Evolutionary conservation across 2,888 invertebrate species (phyloP).

Genomic region (Steinernema hermaphroditum): DNA sequence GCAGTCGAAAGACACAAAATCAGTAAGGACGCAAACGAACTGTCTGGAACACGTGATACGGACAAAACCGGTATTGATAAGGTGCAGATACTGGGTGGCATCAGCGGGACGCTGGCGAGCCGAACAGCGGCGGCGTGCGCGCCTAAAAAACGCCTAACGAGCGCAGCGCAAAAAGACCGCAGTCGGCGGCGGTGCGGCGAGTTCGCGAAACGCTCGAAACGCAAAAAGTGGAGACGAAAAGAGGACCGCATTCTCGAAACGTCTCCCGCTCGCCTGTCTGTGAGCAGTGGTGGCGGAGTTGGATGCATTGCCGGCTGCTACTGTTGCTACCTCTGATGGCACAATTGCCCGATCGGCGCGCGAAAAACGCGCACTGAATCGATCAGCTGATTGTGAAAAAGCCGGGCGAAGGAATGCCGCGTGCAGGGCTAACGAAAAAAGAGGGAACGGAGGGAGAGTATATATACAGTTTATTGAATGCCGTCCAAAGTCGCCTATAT

Average conservation of each 20-base stretch:
- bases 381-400: slow-evolving; percentile 5
- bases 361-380: not conserved
- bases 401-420: not conserved
- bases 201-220: slow-evolving; percentile 23
- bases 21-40: not conserved
- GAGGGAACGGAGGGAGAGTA: no score
- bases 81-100: slow-evolving; percentile 28
- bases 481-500: no score
- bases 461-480: no score
- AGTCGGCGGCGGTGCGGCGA: not conserved
- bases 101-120: not conserved
- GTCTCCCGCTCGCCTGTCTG: not conserved
- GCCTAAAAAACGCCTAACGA: slow-evolving; percentile 22
- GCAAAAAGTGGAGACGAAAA: slow-evolving; percentile 7
- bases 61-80: slow-evolving; percentile 27
- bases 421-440: not conserved
- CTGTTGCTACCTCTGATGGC: not conserved
- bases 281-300: no score
- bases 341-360: not conserved
- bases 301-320: no score
- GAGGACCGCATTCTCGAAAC: slow-evolving; percentile 20
- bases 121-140: slow-evolving; percentile 5
- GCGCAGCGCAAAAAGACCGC: slow-evolving; percentile 16
- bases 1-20: not conserved
- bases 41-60: slow-evolving; percentile 18